These are phyloP conservation scores for Laodelphax striatellus DNA, from an alignment of 1,140 invertebrate species.

Conservation along the genomic window DNA sequence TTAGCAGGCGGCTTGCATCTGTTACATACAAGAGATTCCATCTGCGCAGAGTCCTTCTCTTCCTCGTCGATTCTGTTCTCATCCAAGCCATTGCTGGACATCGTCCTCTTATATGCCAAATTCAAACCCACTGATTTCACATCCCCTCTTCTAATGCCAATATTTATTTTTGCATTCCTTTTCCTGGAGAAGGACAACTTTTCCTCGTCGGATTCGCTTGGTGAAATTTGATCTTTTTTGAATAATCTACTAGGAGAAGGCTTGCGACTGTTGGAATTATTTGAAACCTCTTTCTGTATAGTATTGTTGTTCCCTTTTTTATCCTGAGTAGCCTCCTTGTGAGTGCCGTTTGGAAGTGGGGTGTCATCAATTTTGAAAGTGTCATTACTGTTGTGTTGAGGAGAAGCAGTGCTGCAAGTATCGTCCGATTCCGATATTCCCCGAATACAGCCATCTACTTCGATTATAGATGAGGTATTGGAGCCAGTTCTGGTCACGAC, in stretches of 20 bases:
- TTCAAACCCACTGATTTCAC: constrained; percentile 12
- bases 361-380: neutral
- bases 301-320: no score
- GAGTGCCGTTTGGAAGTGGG: no score
- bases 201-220: constrained; percentile 16
- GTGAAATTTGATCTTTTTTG: neutral
- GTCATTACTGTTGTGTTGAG: neutral
- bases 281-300: no score
- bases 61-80: constrained; percentile 5
- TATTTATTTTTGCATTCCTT: constrained; percentile 19
- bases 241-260: no score
- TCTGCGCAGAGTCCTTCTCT: neutral
- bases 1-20: constrained; percentile 12
- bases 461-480: constrained; percentile 11
- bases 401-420: neutral
- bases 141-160: constrained; percentile 18
- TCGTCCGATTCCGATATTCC: neutral
- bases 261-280: no score
- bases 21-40: constrained; percentile 13
- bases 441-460: neutral
- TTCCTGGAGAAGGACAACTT: constrained; percentile 21
- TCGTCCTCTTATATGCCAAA: constrained; percentile 6
- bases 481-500: constrained; percentile 12
- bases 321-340: no score
- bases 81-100: neutral